phyloP scores from a whole-genome alignment of 2,797 vertebrate species.

The Bryconaethiops microstoma region DNA sequence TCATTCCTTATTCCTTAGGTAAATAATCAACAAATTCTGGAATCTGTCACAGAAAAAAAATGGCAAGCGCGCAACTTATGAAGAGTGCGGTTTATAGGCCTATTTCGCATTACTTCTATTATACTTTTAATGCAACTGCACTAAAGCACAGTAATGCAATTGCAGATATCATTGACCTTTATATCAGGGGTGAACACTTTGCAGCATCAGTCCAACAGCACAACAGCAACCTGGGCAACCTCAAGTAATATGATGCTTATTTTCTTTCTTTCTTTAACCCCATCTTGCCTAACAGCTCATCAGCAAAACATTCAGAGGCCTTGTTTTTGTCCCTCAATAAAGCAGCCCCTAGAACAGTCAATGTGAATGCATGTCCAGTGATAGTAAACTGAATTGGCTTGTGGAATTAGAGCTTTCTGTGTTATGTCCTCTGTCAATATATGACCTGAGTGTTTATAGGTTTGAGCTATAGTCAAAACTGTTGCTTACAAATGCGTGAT shows the following conservation, averaged over 20 bases:
- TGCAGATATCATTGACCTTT: slow-evolving; percentile 48
- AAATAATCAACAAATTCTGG: slow-evolving; percentile 74
- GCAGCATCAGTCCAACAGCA: slow-evolving; percentile 6
- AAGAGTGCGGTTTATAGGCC: slow-evolving; percentile 39
- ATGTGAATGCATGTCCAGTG: no score
- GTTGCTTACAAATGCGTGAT: no score
- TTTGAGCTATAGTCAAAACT: no score
- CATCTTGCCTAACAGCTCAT: neutral
- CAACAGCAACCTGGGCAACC: neutral
- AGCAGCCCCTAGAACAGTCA: no score
- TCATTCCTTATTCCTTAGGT: slow-evolving; percentile 70
- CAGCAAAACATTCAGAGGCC: neutral
- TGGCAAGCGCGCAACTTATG: slow-evolving; percentile 40
- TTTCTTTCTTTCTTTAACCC: slow-evolving; percentile 29
- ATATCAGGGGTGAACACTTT: slow-evolving; percentile 30
- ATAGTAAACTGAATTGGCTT: no score
- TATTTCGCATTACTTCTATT: slow-evolving; percentile 38
- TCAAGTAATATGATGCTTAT: neutral
- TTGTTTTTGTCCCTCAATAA: no score
- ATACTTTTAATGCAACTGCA: slow-evolving; percentile 38
- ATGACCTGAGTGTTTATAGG: no score
- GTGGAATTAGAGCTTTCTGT: no score
- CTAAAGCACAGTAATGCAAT: slow-evolving; percentile 54
- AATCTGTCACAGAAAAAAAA: slow-evolving; percentile 47
- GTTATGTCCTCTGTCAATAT: no score